Evolutionary conservation across 2,888 invertebrate species (phyloP).

Genomic region (Archaeoteleia sp.): DNA sequence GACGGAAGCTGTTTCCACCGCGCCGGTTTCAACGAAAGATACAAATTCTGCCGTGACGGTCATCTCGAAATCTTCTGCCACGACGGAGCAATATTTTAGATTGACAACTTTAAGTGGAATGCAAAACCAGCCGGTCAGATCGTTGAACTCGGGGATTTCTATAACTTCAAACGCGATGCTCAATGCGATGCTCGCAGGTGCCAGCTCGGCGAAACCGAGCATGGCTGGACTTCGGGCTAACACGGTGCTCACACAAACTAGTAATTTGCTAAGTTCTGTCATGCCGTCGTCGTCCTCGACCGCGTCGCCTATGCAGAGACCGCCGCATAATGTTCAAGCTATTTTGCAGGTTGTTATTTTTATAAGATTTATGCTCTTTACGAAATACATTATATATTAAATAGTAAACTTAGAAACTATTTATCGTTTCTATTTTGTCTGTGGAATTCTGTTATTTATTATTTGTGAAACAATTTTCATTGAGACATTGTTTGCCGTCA

Average conservation of each 20-base stretch:
- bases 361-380: too few relatives aligned
- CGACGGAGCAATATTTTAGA: conserved; percentile 66
- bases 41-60: conserved; percentile 67
- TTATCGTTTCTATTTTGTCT: too few relatives aligned
- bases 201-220: conserved; percentile 67
- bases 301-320: conserved; percentile 57
- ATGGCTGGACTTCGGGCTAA: conserved; percentile 65
- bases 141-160: conserved; percentile 61
- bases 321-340: conserved; percentile 66
- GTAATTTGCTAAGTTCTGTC: conserved; percentile 67
- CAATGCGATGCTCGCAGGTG: conserved; percentile 72
- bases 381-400: too few relatives aligned
- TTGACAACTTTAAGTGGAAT: conserved; percentile 70
- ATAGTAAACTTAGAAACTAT: too few relatives aligned
- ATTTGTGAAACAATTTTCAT: too few relatives aligned
- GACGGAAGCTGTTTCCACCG: conserved; percentile 50
- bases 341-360: conserved; percentile 58
- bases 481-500: too few relatives aligned
- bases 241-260: conserved; percentile 68
- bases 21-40: conserved; percentile 55
- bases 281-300: conserved; percentile 59
- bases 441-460: too few relatives aligned
- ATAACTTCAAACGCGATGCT: conserved; percentile 72
- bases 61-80: conserved; percentile 58
- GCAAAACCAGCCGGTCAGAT: conserved; percentile 65